Conservation (phyloP, 2,888 invertebrate genomes). For the Papilio elwesi region DNA sequence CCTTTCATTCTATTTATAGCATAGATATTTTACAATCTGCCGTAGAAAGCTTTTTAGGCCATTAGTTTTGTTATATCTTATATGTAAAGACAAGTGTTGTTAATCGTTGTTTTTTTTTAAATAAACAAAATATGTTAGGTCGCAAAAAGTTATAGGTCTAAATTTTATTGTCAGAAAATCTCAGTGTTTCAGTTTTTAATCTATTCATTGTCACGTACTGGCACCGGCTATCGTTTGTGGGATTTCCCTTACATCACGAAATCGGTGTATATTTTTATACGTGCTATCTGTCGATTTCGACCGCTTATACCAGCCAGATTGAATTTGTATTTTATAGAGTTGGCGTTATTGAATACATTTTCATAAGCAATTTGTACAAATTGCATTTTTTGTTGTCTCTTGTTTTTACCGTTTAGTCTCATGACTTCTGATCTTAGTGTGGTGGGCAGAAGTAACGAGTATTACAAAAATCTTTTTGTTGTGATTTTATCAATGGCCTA, state of each 20-base stretch:
- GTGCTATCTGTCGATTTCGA: not conserved
- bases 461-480: too few species aligned
- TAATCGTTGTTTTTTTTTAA: not conserved
- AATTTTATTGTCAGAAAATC: not conserved
- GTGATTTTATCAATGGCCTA: too few species aligned
- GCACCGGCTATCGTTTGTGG: not conserved
- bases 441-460: too few species aligned
- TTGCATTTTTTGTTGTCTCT: not conserved
- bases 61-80: too few species aligned
- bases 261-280: not conserved
- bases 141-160: not conserved
- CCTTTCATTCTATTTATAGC: too few species aligned
- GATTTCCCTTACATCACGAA: not conserved
- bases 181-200: constrained; percentile 12
- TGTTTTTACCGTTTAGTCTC: too few species aligned
- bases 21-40: too few species aligned
- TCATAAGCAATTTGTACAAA: not conserved
- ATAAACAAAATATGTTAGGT: not conserved
- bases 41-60: too few species aligned
- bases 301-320: not conserved
- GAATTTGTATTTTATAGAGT: not conserved
- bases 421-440: too few species aligned
- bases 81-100: too few species aligned
- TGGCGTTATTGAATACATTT: not conserved
- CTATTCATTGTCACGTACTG: constrained; percentile 18